Evolutionary conservation across 2,888 invertebrate species (phyloP).

Genomic region (Lumbricus terrestris): DNA sequence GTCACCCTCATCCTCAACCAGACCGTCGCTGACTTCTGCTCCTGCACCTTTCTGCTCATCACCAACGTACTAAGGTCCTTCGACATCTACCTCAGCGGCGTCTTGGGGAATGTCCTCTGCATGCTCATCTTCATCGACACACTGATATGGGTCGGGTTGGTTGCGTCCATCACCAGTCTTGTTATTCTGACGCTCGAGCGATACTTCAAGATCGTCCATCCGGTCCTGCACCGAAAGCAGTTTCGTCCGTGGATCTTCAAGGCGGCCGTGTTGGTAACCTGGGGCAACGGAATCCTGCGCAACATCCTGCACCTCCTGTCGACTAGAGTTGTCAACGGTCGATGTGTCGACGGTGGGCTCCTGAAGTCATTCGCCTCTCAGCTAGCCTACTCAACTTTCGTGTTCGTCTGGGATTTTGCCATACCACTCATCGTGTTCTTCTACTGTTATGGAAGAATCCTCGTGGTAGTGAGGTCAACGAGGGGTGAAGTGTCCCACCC

Average conservation of each 20-base stretch:
- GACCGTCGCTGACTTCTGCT: neutral
- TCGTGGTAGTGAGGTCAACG: neutral
- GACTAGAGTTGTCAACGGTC: neutral
- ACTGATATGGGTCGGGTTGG: neutral
- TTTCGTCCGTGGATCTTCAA: neutral
- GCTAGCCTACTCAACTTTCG: neutral
- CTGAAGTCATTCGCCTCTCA: neutral
- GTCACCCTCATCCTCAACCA: neutral
- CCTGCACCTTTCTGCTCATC: neutral
- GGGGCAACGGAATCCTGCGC: neutral
- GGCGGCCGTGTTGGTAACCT: neutral
- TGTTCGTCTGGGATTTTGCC: neutral
- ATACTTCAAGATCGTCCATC: slow-evolving; percentile 12
- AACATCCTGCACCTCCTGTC: neutral
- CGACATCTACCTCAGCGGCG: neutral
- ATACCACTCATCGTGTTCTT: neutral
- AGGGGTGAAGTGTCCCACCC: neutral
- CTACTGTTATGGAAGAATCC: slow-evolving; percentile 5
- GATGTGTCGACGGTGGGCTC: neutral
- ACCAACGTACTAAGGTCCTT: neutral
- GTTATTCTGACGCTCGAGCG: neutral
- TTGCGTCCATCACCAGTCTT: neutral
- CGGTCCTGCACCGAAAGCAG: neutral
- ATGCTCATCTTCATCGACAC: neutral
- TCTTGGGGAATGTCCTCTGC: neutral